Conservation (phyloP, 2,888 invertebrate genomes). For the Troglohyphantes excavatus region DNA sequence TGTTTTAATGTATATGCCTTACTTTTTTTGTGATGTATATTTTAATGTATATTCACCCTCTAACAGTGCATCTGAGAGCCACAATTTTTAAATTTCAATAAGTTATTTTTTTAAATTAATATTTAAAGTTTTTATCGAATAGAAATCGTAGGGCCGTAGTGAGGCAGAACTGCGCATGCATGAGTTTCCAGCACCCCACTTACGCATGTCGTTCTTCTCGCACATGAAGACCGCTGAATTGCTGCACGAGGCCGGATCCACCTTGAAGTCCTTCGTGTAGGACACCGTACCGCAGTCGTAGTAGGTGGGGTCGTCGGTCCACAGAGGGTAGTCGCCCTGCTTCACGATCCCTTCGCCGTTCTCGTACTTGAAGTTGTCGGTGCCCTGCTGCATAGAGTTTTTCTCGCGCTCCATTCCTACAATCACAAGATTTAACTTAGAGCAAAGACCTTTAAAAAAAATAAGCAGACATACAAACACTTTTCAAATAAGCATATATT, state of each 20-base stretch:
- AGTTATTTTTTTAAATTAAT: no score
- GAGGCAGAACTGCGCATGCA: not conserved
- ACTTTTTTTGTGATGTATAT: no score
- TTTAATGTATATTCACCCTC: no score
- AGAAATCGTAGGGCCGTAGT: no score
- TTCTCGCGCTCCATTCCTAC: constrained; percentile 42
- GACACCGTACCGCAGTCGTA: constrained; percentile 23
- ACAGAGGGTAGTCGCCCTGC: constrained; percentile 36
- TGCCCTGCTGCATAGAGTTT: not conserved
- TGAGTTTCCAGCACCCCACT: not conserved
- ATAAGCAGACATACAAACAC: not conserved
- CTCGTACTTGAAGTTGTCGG: constrained; percentile 18
- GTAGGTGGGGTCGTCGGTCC: constrained; percentile 12
- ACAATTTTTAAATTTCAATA: no score
- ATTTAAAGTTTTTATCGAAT: no score
- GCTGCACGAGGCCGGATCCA: constrained; percentile 20
- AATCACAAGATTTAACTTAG: no score
- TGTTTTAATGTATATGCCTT: no score
- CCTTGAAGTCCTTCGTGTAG: constrained; percentile 21
- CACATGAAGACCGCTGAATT: constrained; percentile 9
- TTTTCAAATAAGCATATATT: not conserved
- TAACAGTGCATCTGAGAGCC: no score
- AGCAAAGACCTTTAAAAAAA: not conserved
- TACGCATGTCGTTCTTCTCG: constrained; percentile 46
- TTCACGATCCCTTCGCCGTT: constrained; percentile 26